A percentile compares a stretch with the other conserved stretches of the same genome.
These are phyloP conservation scores for Eurois occulta DNA, from an alignment of 2,888 invertebrate genomes.

Conservation along the genomic window DNA sequence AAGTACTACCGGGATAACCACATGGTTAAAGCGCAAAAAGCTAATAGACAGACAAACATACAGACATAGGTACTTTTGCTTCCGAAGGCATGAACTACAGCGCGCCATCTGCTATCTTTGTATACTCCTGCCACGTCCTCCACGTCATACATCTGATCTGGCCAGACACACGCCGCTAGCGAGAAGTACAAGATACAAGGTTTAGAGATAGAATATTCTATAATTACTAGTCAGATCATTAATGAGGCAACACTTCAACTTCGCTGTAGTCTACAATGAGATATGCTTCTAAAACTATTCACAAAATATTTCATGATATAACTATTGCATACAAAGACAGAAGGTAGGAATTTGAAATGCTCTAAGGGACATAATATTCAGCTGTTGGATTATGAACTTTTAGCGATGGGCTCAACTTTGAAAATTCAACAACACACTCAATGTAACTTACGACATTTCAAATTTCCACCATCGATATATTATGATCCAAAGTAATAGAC, in stretches of 20 bases:
- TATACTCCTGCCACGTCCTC: neutral
- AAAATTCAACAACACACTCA: neutral
- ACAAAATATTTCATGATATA: neutral
- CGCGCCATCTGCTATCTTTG: neutral
- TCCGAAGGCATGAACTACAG: neutral
- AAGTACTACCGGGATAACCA: neutral
- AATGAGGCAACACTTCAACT: neutral
- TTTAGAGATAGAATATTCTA: neutral
- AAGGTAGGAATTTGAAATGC: neutral
- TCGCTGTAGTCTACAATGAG: constrained; percentile 27
- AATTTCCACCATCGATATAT: neutral
- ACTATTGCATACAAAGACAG: constrained; percentile 18
- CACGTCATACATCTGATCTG: neutral
- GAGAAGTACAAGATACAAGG: neutral
- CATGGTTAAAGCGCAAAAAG: neutral
- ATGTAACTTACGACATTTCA: neutral
- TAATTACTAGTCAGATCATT: constrained; percentile 12
- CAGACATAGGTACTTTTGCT: neutral
- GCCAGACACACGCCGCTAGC: neutral
- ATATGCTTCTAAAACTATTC: constrained; percentile 20
- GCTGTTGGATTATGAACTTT: neutral
- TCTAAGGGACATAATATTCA: neutral
- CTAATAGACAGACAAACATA: neutral
- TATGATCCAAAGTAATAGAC: neutral
- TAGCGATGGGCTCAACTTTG: neutral